Conservation (phyloP, 2,113 vertebrate species). For the Harpagus bidentatus region DNA sequence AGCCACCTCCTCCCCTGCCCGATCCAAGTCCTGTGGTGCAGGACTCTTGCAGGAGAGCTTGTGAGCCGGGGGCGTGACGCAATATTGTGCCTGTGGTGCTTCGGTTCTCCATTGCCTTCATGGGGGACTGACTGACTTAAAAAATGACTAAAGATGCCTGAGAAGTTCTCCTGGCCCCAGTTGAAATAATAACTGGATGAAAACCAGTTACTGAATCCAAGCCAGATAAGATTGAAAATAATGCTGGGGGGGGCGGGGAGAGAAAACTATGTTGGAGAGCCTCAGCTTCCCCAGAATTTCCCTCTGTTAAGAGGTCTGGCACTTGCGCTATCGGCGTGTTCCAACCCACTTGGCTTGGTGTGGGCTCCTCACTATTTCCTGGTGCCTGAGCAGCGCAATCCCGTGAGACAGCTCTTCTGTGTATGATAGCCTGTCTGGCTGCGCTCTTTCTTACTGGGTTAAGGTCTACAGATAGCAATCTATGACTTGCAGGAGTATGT, state of each 20-base stretch:
- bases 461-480: neutral
- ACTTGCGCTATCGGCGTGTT: neutral
- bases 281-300: neutral
- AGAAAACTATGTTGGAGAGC: neutral
- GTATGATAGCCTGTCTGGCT: neutral
- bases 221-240: constrained; percentile 7
- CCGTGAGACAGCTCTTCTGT: neutral
- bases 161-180: neutral
- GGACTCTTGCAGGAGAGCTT: neutral
- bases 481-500: neutral
- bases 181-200: constrained; percentile 8
- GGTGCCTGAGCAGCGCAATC: neutral
- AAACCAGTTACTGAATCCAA: neutral
- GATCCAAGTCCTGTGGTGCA: neutral
- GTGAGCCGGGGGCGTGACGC: accelerated
- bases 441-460: neutral
- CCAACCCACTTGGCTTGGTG: constrained; percentile 9
- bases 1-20: neutral
- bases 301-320: neutral
- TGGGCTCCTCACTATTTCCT: neutral
- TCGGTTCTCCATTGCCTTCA: neutral
- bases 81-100: neutral
- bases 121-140: neutral
- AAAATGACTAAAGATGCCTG: neutral
- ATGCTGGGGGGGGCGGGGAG: accelerated